phyloP scores from a whole-genome alignment of 2,888 invertebrate genomes.

The Elegia similella region DNA sequence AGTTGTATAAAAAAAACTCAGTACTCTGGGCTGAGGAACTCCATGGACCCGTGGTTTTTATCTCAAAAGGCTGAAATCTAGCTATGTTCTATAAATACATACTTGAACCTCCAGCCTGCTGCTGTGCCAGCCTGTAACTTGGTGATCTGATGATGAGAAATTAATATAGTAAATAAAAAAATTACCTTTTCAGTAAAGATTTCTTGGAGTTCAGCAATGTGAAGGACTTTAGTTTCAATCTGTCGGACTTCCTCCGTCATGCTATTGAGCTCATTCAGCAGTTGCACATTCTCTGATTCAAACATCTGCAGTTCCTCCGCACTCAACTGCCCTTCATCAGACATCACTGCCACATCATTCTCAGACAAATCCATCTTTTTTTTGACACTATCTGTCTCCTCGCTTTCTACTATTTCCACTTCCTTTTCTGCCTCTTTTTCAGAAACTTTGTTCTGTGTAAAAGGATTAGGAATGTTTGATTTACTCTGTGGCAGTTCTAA shows the following conservation, averaged over 20 bases:
- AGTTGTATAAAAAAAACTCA: no score
- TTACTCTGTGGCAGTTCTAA: conserved; percentile 75
- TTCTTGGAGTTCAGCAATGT: conserved; percentile 97
- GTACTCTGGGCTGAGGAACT: no score
- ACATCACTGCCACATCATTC: conserved; percentile 69
- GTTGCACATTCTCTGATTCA: conserved; percentile 93
- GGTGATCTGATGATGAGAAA: no score
- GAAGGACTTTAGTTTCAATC: conserved; percentile 95
- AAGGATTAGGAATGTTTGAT: conserved; percentile 58
- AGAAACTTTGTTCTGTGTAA: conserved; percentile 44
- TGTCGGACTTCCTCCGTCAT: conserved; percentile 95
- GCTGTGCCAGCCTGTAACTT: no score
- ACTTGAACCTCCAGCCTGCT: no score
- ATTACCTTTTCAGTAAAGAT: conserved; percentile 95
- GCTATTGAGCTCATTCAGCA: conserved; percentile 93
- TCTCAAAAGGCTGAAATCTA: no score
- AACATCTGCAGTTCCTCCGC: conserved; percentile 96
- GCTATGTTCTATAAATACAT: no score
- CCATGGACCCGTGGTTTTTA: no score
- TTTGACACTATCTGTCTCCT: conserved; percentile 51
- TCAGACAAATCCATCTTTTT: conserved; percentile 62
- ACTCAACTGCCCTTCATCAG: conserved; percentile 86
- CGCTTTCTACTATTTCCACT: conserved; percentile 34
- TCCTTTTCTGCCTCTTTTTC: conserved; percentile 48
- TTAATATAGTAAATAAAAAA: conserved; percentile 12